Base-by-base conservation (phyloP, 1,140 invertebrate species). In the Bursaphelenchus mucronatus region DNA sequence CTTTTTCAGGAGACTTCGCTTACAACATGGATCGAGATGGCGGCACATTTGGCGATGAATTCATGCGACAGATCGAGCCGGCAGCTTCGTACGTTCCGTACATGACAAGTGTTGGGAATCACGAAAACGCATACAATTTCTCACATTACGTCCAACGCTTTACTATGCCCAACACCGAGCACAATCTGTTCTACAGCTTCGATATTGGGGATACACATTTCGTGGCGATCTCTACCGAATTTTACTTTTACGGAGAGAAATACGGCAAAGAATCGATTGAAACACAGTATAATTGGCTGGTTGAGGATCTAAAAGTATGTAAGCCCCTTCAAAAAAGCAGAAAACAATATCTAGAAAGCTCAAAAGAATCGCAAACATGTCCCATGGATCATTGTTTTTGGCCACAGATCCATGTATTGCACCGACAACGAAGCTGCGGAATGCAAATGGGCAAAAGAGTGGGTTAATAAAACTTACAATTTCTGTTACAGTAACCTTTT, bases 381-480 rank as follows among this genome's bases (percentile, higher is more conserved):
- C 40, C 93, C 94, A 0, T 97, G 94, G 94, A 91, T 97, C 64
- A 87, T 97, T 45, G 87, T 90, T 8, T 90, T 88, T 81, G 92
- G 91, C 15, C 93, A 97, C 81, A 84, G 92, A 19, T 93, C 94
- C 0, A 94, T 97, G 92, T 97, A 97, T 81, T 97, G 93, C 82
- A 92, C 91, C 6, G 67, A 91, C 93, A 81, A 84, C 84, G 88
- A 94, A 79, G 80, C 83, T 7, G 89, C 91, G 76, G 92, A 95
- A 82, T 96, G 94, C 78, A 89, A 88, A 46, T 39, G 43, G 21
- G 39, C 61, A 58, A 50, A 57, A 0, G 13, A 40, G n/a, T 19
- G 11, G 43, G 17, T 64, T 17, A 61, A 46, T 39, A 21, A 5
- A 3, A 17, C n/a, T 56, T 15, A 8, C 7, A 30, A 56, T 6